Conservation (phyloP, 2,888 invertebrate species). For the Amorpha juglandis region DNA sequence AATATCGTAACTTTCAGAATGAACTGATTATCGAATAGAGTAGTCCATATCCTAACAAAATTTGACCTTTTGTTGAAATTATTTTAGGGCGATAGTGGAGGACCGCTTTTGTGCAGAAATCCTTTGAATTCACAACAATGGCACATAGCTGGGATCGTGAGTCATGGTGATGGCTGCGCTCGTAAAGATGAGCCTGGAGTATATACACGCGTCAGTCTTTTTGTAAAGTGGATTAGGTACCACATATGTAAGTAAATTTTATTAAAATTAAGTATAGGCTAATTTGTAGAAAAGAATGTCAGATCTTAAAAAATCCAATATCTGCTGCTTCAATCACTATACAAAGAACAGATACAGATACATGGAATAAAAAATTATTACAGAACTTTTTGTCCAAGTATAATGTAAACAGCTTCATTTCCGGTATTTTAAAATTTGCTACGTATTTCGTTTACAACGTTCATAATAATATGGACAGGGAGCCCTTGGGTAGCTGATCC, state of each 20-base stretch:
- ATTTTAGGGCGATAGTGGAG: constrained; percentile 90
- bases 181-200: constrained; percentile 91
- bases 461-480: no score
- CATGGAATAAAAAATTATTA: no score
- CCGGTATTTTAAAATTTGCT: no score
- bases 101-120: constrained; percentile 92
- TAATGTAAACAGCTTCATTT: no score
- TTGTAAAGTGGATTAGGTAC: constrained; percentile 89
- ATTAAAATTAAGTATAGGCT: no score
- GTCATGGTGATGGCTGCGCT: constrained; percentile 94
- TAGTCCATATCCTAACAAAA: not conserved
- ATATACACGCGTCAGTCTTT: constrained; percentile 91
- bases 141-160: constrained; percentile 93
- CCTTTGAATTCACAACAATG: constrained; percentile 87
- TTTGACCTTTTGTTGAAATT: not conserved
- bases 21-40: not conserved
- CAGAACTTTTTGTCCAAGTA: no score
- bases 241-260: constrained; percentile 81
- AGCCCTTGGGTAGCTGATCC: no score
- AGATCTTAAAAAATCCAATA: no score
- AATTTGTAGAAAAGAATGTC: no score
- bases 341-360: no score
- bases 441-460: no score
- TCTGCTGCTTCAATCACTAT: no score
- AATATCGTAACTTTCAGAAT: not conserved